Base-by-base conservation (phyloP, 2,797 vertebrate species). In the Rhincodon typus region DNA sequence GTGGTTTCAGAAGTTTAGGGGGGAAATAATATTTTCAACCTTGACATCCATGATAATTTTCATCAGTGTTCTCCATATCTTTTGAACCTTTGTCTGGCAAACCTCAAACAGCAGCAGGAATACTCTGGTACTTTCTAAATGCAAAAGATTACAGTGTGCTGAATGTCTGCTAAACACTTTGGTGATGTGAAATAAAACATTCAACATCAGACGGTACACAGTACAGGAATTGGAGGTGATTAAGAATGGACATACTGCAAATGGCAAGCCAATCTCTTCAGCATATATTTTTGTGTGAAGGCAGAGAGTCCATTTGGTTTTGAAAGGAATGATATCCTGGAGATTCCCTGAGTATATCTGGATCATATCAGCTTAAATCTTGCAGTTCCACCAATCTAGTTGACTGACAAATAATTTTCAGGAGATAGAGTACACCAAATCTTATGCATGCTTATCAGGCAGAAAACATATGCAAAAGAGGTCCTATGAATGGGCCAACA, bases 101-200 rank as follows among this genome's bases (percentile, higher is more conserved):
- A 57, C 67, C 53, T 95, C 94, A 95, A 95, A 95, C 30, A 50
- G 70, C 70, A 74, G 94, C 15, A 77, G 69, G n/a, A 93, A 69
- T 25, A 93, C 62, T 93, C n/a, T 93, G 90, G 46, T 77, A 53
- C 94, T 70, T 74, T 77, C 94, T 70, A 53, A 34, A 34, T 53
- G 94, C 50, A 74, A 46, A 70, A 50, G 46, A 77, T 77, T 94
- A 70, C 93, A 77, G 94, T 53, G 67, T 53, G 69, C 38, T 34
- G 70, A 38, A 53, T 57, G 25, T 95, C 94, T 95, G 94, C 27
- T 77, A 27, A 3, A 72, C 94, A 53, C 70, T 23, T 70, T 17
- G 50, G 25, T n/a, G 94, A 77, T 95, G 6, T 95, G 90, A 95
- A 95, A 77, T 77, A 34, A 95, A 95, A 53, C 72, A 95, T 95